phyloP scores from a whole-genome alignment of 2,888 invertebrate genomes.

The Polydrusus pterygomalis region DNA sequence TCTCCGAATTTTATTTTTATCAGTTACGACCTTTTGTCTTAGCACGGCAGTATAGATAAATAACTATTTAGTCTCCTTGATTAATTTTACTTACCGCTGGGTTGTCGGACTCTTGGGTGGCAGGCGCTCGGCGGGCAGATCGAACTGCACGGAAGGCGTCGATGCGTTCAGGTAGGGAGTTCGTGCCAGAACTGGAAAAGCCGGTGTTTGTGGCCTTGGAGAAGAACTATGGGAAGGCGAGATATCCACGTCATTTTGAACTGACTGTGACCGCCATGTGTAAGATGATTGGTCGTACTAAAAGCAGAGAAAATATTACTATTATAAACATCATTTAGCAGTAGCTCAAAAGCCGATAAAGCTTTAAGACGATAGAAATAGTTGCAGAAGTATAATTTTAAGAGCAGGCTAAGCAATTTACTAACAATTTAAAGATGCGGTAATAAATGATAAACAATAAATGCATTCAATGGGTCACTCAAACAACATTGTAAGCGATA shows the following conservation, averaged over 20 bases:
- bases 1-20: too few species aligned
- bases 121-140: conserved; percentile 76
- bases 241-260: conserved; percentile 74
- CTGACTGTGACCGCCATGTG: conserved; percentile 79
- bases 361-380: too few species aligned
- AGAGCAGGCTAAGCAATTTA: too few species aligned
- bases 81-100: conserved; percentile 75
- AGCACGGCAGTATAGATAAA: not conserved
- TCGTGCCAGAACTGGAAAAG: conserved; percentile 93
- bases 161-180: conserved; percentile 88
- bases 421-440: too few species aligned
- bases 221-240: conserved; percentile 73
- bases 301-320: not conserved
- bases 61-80: not conserved
- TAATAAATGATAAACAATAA: too few species aligned
- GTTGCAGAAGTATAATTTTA: too few species aligned
- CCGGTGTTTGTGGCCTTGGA: conserved; percentile 89
- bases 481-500: too few species aligned
- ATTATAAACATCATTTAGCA: too few species aligned
- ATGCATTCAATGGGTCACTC: too few species aligned
- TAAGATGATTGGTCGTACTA: conserved; percentile 77
- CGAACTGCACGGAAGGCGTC: conserved; percentile 76
- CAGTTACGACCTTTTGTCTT: too few species aligned
- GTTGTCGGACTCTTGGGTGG: conserved; percentile 89
- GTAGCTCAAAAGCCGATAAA: too few species aligned